phyloP scores from a whole-genome alignment of 2,888 invertebrate species.

The Hirtodrosophila confusa region DNA sequence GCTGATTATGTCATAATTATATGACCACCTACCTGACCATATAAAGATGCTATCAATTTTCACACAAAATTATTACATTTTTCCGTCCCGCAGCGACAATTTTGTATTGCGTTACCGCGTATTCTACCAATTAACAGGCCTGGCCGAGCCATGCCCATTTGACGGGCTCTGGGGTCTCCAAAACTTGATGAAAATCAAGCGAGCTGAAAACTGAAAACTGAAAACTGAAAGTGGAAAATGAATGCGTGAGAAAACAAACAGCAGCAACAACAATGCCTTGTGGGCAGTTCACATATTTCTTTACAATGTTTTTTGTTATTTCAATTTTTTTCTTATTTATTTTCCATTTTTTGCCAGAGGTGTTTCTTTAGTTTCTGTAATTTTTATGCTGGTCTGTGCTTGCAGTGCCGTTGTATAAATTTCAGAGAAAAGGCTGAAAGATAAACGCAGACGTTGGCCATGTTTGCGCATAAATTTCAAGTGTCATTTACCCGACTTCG shows the following conservation, averaged over 20 bases:
- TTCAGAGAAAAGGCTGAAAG: constrained; percentile 54
- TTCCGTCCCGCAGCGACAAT: constrained; percentile 39
- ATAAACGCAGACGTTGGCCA: constrained; percentile 52
- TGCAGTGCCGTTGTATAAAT: constrained; percentile 64
- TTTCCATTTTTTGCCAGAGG: constrained; percentile 46
- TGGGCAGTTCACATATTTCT: constrained; percentile 41
- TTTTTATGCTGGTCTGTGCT: constrained; percentile 65
- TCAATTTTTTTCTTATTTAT: constrained; percentile 17
- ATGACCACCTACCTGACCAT: constrained; percentile 55
- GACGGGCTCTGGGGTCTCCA: constrained; percentile 39
- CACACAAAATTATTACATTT: constrained; percentile 70
- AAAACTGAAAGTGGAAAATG: constrained; percentile 75
- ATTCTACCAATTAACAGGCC: constrained; percentile 67
- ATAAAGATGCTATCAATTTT: constrained; percentile 69
- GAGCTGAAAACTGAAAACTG: constrained; percentile 20
- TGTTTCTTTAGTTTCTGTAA: constrained; percentile 31
- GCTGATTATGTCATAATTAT: constrained; percentile 67
- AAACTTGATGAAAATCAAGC: constrained; percentile 67
- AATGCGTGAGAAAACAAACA: constrained; percentile 73
- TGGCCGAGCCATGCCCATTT: constrained; percentile 23
- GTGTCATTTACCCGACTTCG: constrained; percentile 74
- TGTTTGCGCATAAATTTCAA: constrained; percentile 77
- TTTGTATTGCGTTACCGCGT: constrained; percentile 34
- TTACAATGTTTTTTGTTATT: constrained; percentile 1
- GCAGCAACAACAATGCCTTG: constrained; percentile 46